Base-by-base conservation (phyloP, 2,797 vertebrate genomes). In the Melanogrammus aeglefinus region DNA sequence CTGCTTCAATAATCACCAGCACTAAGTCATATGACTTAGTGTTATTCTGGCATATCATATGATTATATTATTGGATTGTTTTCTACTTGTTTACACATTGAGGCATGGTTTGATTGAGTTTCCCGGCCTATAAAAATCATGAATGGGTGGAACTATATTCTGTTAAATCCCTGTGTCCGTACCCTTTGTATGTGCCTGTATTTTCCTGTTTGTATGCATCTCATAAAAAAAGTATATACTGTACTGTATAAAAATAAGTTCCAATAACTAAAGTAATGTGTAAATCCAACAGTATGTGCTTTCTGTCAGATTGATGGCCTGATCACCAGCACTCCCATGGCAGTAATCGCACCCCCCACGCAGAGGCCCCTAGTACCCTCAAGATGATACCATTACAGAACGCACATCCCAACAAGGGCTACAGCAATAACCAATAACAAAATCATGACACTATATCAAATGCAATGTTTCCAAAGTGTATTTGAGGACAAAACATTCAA, bases 401-500 rank as follows among this genome's bases (percentile, higher is more conserved):
- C 6, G 21, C 51, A 57, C 51, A 57, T 57, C 21, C 18, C 51
- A 21, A 57, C 51, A n/a, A 57, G 24, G 8, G 57, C n/a, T 6
- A 27, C 24, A 69, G 63, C 63, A 27, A 27, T 69, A 69, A 69
- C 24, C 24, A 72, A 71, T 71, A 31, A 71, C 24, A 12, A 71
- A 71, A 29, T 14, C 6, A 41, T 24, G n/a, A 6, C 4, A 44
- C 16, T 41, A 63, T 35, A 14, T 18, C 12, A n/a, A 39, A 21
- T 41, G 3, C 10, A 39, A 14, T 5, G 16, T 69, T 72, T 10
- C 73, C 16, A 14, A 27, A 27, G 27, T 57, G 51, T 75, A 75
- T 51, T 92, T 71, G 76, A 74, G 75, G 44, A 83, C 1, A 69
- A 69, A 69, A n/a, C n/a, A n/a, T 51, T 31, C 63, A 69, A 69